phyloP scores from a whole-genome alignment of 2,888 invertebrate genomes.

The Drosophila mercatorum region DNA sequence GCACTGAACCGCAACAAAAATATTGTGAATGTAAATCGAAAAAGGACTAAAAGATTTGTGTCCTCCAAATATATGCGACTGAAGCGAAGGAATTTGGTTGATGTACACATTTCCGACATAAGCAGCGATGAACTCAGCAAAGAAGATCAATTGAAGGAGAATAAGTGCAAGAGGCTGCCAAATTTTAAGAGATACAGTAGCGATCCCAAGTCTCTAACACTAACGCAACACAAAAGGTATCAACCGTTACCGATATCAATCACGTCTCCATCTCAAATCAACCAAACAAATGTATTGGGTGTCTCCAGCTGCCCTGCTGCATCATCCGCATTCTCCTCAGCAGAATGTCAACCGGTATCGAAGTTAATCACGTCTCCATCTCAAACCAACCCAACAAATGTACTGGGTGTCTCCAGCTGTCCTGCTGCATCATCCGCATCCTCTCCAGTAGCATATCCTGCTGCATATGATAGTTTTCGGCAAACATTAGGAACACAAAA shows the following conservation, averaged over 20 bases:
- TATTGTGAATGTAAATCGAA: neutral
- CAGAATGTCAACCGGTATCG: conserved; percentile 14
- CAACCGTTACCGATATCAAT: conserved; percentile 25
- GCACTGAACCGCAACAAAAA: conserved; percentile 4
- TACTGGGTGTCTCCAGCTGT: neutral
- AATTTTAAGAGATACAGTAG: conserved; percentile 1
- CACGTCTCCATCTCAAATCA: neutral
- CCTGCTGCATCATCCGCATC: neutral
- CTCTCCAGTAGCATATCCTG: neutral
- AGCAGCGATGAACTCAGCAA: conserved; percentile 39
- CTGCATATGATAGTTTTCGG: conserved; percentile 16
- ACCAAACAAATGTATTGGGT: too few species aligned
- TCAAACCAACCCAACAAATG: neutral
- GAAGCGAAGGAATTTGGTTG: neutral
- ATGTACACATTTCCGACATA: conserved; percentile 27
- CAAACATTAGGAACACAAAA: conserved; percentile 14
- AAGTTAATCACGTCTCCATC: conserved; percentile 10
- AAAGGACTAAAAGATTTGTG: conserved; percentile 7
- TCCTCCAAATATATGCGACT: conserved; percentile 8
- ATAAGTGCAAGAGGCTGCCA: too few species aligned
- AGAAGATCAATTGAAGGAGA: neutral
- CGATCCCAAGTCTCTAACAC: conserved; percentile 4
- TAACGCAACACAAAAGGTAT: conserved; percentile 28
- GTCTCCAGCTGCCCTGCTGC: too few species aligned
- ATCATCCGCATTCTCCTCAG: too few species aligned